These are phyloP conservation scores for Eubasilissa splendida DNA, from an alignment of 2,888 invertebrate genomes.

Conservation along the genomic window DNA sequence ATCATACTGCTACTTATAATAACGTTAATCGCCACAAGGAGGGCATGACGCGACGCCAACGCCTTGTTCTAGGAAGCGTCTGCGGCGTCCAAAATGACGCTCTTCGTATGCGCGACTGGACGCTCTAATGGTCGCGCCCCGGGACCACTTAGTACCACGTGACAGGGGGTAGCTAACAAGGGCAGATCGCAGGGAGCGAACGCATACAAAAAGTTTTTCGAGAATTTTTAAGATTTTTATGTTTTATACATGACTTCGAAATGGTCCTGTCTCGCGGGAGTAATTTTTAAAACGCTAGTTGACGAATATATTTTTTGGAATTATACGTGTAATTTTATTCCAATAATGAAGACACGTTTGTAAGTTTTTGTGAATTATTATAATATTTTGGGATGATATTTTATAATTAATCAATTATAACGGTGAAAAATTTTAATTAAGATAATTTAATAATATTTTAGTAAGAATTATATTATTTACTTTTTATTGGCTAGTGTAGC, in stretches of 20 bases:
- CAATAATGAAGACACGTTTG: no score
- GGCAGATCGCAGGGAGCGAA: neutral
- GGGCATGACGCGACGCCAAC: neutral
- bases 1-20: slow-evolving; percentile 3
- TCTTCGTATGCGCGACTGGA: slow-evolving; percentile 55
- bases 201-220: slow-evolving; percentile 29
- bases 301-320: neutral
- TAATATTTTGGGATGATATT: no score
- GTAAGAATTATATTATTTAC: no score
- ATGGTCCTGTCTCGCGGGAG: slow-evolving; percentile 1
- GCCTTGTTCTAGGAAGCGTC: neutral
- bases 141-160: slow-evolving; percentile 47
- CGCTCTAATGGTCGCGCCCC: slow-evolving; percentile 53
- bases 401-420: no score
- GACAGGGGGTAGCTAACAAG: slow-evolving; percentile 6
- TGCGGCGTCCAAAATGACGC: slow-evolving; percentile 50
- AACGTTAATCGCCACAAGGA: slow-evolving; percentile 24
- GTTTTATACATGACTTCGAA: slow-evolving; percentile 9
- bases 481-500: no score
- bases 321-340: no score
- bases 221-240: neutral
- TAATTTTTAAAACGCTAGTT: neutral
- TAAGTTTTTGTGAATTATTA: no score
- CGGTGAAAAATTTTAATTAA: no score
- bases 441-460: no score